A percentile compares a stretch with the other conserved stretches of the same genome.
phyloP scores from a whole-genome alignment of 2,113 vertebrate species.

The Myocastor coypus region DNA sequence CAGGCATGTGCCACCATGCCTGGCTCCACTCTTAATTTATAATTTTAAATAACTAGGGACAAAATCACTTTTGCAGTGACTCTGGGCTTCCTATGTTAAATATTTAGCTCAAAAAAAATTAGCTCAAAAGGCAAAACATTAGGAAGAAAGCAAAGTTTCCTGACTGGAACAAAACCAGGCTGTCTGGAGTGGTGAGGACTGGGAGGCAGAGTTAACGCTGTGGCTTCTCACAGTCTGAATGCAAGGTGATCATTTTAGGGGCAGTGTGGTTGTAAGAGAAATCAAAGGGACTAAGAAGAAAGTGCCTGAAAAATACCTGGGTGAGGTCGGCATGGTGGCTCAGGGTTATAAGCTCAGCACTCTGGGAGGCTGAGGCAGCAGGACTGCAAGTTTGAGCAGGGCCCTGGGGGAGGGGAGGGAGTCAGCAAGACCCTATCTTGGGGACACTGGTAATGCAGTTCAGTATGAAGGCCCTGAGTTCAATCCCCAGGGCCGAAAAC shows the following conservation, averaged over 20 bases:
- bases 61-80: slow-evolving; percentile 23
- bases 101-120: neutral
- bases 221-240: neutral
- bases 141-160: neutral
- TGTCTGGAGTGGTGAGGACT: neutral
- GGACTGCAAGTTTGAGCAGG: neutral
- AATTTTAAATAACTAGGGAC: slow-evolving; percentile 15
- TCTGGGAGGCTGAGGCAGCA: neutral
- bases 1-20: no score
- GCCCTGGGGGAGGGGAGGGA: neutral
- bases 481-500: neutral
- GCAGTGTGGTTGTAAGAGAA: neutral
- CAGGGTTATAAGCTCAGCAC: neutral
- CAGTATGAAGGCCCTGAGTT: neutral
- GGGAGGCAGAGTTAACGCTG: neutral
- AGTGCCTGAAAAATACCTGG: neutral
- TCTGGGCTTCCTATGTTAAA: slow-evolving; percentile 13
- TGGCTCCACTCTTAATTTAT: neutral
- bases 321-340: neutral
- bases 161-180: neutral
- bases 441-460: neutral
- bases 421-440: neutral
- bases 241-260: neutral
- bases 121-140: no score
- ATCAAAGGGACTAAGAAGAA: neutral